These are phyloP conservation scores for Drosophila sp. DNA, from an alignment of 1,140 invertebrate genomes.

Conservation along the genomic window DNA sequence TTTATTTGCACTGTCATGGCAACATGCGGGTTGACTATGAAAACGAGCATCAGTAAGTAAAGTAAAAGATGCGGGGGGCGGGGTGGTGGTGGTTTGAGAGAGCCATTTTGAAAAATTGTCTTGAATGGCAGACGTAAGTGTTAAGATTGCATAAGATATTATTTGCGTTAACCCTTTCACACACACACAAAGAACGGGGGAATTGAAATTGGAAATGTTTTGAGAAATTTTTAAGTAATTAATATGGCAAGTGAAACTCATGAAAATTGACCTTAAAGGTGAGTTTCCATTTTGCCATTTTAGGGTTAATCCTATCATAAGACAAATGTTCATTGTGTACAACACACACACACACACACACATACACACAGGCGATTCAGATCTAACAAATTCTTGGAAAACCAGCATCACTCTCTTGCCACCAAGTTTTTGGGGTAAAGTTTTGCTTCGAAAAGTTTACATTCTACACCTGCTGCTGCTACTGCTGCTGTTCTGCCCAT, in stretches of 20 bases:
- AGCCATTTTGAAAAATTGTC: constrained; percentile 29
- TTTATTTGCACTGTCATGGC: constrained; percentile 58
- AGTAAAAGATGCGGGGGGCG: not conserved
- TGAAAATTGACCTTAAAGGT: not conserved
- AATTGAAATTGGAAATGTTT: too few species aligned
- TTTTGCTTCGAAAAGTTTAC: constrained; percentile 13
- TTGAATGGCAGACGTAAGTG: constrained; percentile 15
- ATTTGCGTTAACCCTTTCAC: not conserved
- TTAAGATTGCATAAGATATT: constrained; percentile 17
- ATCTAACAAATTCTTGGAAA: constrained; percentile 1
- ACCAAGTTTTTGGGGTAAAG: not conserved
- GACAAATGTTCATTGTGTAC: constrained; percentile 3
- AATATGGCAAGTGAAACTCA: not conserved
- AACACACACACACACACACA: constrained; percentile 3
- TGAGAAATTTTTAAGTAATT: too few species aligned
- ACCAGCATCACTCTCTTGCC: constrained; percentile 16
- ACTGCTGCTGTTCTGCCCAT: not conserved
- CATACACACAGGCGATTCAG: not conserved
- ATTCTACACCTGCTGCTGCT: constrained; percentile 30
- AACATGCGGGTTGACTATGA: constrained; percentile 35
- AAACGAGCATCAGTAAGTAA: not conserved
- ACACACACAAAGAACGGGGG: not conserved
- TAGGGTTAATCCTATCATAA: constrained; percentile 2
- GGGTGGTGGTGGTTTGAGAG: not conserved
- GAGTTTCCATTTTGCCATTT: not conserved